Conservation (phyloP, 2,113 vertebrate species). For the Delphinus delphis region DNA sequence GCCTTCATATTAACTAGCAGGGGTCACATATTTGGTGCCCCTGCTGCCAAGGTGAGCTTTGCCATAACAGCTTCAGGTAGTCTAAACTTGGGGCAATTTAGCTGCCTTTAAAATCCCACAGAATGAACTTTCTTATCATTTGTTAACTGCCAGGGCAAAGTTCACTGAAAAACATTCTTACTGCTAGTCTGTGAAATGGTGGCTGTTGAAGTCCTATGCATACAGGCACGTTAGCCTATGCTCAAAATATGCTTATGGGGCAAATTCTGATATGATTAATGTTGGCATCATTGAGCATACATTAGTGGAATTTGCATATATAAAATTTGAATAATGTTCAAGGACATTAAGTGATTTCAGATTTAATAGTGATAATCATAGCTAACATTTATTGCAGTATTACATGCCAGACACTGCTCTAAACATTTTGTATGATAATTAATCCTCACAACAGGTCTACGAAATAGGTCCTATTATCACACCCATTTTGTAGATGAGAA, state of each 20-base stretch:
- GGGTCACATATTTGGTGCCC: slow-evolving; percentile 58
- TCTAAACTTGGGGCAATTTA: slow-evolving; percentile 72
- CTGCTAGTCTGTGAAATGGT: neutral
- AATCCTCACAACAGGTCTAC: neutral
- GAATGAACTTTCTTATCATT: slow-evolving; percentile 68
- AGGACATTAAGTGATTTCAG: slow-evolving; percentile 64
- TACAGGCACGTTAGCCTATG: slow-evolving; percentile 25
- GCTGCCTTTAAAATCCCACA: slow-evolving; percentile 62
- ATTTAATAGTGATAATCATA: slow-evolving; percentile 60
- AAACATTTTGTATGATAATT: slow-evolving; percentile 34
- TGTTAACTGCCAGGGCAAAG: slow-evolving; percentile 60
- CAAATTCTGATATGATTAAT: slow-evolving; percentile 75
- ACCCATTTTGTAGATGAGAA: slow-evolving; percentile 32
- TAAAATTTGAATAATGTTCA: slow-evolving; percentile 69
- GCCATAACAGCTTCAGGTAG: slow-evolving; percentile 42
- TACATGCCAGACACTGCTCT: neutral
- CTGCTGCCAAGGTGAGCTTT: slow-evolving; percentile 59
- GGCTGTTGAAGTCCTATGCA: slow-evolving; percentile 38
- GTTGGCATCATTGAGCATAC: slow-evolving; percentile 64
- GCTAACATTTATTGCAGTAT: slow-evolving; percentile 53
- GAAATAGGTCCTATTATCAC: neutral
- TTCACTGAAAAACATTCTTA: slow-evolving; percentile 58
- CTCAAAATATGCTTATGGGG: slow-evolving; percentile 71
- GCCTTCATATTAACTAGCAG: slow-evolving; percentile 61
- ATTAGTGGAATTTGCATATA: slow-evolving; percentile 69